Evolutionary conservation across 1,140 invertebrate species (phyloP).

Genomic region (Drosophila obscura): DNA sequence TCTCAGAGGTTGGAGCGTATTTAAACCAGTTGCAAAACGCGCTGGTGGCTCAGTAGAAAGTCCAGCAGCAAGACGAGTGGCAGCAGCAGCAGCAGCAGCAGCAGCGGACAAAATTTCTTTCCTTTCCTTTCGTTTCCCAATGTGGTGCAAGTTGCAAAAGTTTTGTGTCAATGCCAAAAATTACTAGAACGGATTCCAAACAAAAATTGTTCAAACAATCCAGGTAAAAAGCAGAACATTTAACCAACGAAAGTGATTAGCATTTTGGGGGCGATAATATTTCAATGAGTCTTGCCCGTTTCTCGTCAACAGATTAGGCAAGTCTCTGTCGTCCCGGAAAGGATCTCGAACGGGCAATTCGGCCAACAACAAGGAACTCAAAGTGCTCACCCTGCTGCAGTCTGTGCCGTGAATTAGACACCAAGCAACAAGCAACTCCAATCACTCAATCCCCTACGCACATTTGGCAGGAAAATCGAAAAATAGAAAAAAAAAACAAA

Average conservation of each 20-base stretch:
- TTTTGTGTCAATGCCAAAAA: constrained; percentile 83
- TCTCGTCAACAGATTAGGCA: constrained; percentile 85
- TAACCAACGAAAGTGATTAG: not conserved
- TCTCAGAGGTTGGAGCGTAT: constrained; percentile 35
- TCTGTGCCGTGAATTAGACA: constrained; percentile 87
- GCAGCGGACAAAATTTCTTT: constrained; percentile 28
- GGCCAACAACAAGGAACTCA: constrained; percentile 89
- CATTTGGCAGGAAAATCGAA: constrained; percentile 35
- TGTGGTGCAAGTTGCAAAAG: constrained; percentile 74
- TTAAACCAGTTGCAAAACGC: constrained; percentile 60
- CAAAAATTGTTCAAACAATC: constrained; percentile 69
- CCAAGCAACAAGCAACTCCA: constrained; percentile 2
- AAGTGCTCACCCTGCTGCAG: constrained; percentile 90
- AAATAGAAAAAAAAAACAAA: constrained; percentile 27
- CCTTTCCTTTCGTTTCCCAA: constrained; percentile 37
- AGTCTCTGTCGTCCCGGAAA: constrained; percentile 88
- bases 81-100: constrained; percentile 26
- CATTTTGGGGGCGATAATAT: not conserved
- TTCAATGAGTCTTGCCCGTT: not conserved
- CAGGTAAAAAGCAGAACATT: constrained; percentile 34
- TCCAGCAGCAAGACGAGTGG: constrained; percentile 52
- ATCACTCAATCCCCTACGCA: constrained; percentile 9
- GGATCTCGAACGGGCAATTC: constrained; percentile 89
- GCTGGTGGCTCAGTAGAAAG: constrained; percentile 73
- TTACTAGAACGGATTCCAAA: constrained; percentile 62